Percentiles rank a stretch among this genome's conserved stretches.
phyloP scores from a whole-genome alignment of 2,797 vertebrate genomes.

The Phylloscopus collybita region DNA sequence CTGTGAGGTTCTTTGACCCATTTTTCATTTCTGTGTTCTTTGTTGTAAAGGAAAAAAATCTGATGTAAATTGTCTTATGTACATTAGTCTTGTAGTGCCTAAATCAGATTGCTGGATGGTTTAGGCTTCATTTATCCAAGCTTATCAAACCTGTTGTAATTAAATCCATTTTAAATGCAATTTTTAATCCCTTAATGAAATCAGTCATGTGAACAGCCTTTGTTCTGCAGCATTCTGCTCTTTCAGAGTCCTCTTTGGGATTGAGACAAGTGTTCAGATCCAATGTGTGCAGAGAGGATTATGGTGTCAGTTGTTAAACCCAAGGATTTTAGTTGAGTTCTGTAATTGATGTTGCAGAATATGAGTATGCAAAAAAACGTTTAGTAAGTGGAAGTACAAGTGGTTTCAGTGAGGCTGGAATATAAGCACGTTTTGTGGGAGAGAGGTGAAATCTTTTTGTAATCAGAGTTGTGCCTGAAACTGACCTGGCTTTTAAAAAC shows the following conservation, averaged over 20 bases:
- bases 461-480: background rate
- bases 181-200: conserved; percentile 49
- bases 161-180: conserved; percentile 11
- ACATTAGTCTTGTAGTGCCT: background rate
- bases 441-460: background rate
- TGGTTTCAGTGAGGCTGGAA: background rate
- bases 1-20: background rate
- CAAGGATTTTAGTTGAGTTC: background rate
- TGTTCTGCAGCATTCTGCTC: background rate
- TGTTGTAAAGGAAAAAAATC: background rate
- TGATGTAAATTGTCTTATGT: background rate
- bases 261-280: background rate
- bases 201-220: conserved; percentile 24
- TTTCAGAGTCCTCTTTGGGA: background rate
- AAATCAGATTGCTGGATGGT: background rate
- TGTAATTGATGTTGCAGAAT: background rate
- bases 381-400: background rate
- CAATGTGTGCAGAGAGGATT: background rate
- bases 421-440: background rate
- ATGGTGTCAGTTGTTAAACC: background rate
- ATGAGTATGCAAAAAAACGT: background rate
- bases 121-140: background rate
- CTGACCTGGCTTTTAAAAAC: background rate
- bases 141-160: conserved; percentile 9
- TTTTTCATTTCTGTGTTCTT: background rate